These are phyloP conservation scores for Pseudopodoces humilis DNA, from an alignment of 2,113 vertebrate species.

Conservation along the genomic window DNA sequence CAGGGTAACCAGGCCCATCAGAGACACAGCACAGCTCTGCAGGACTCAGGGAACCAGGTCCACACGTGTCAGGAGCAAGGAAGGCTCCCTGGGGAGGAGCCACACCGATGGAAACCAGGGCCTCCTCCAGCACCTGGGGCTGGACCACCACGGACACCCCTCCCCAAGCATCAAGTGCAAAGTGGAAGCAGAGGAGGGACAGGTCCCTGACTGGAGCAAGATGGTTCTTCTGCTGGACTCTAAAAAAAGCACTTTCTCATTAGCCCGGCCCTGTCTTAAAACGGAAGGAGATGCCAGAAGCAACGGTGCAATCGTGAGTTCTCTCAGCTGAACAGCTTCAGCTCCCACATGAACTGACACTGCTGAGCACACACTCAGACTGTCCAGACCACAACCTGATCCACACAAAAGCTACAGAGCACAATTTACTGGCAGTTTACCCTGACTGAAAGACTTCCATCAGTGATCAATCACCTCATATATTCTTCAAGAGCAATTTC, in stretches of 20 bases:
- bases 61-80: neutral
- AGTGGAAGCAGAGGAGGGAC: neutral
- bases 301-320: fast-evolving
- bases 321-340: neutral
- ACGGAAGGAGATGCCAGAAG: neutral
- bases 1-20: neutral
- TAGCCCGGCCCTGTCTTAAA: fast-evolving
- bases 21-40: neutral
- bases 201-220: neutral
- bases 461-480: neutral
- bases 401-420: neutral
- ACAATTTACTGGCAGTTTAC: neutral
- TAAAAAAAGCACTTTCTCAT: neutral
- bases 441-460: neutral
- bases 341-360: neutral
- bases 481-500: neutral
- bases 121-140: neutral
- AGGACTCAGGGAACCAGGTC: neutral
- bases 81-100: neutral
- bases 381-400: neutral
- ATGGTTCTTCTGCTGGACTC: neutral
- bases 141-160: fast-evolving
- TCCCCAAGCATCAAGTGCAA: neutral
- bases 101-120: fast-evolving
- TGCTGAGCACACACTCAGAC: neutral